Evolutionary conservation across 2,113 vertebrate species (phyloP).

Genomic region (Osmerus eperlanus): DNA sequence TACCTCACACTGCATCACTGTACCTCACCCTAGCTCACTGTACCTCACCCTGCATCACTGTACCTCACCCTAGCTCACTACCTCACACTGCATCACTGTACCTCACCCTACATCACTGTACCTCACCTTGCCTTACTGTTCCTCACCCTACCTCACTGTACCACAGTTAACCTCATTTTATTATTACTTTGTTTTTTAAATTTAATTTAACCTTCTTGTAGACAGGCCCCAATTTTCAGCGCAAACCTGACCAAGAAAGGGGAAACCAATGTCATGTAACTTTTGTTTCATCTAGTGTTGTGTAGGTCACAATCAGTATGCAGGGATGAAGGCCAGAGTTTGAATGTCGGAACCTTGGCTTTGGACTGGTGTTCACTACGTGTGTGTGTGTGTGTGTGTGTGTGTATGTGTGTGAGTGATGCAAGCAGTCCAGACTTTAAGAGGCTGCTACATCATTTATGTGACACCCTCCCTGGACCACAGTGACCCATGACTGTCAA

Average conservation of each 20-base stretch:
- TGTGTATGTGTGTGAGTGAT: slow-evolving; percentile 40
- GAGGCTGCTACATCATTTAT: slow-evolving; percentile 62
- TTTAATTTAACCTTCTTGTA: too few relatives aligned
- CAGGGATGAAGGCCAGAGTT: not conserved
- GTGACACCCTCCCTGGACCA: slow-evolving; percentile 51
- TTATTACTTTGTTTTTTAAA: too few relatives aligned
- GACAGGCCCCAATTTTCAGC: too few relatives aligned
- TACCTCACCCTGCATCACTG: slow-evolving; percentile 41
- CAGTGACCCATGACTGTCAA: slow-evolving; percentile 64
- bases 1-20: slow-evolving; percentile 23
- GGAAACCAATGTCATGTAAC: too few relatives aligned
- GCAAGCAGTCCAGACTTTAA: not conserved
- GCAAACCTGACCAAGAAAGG: too few relatives aligned
- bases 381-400: slow-evolving; percentile 40
- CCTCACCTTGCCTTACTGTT: not conserved
- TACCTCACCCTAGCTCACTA: too few relatives aligned
- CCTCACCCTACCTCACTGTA: not conserved
- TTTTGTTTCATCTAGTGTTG: too few relatives aligned
- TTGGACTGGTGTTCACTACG: slow-evolving; percentile 4
- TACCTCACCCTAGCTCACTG: slow-evolving; percentile 50
- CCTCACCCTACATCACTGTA: not conserved
- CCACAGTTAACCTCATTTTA: too few relatives aligned
- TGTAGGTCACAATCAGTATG: not conserved
- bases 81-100: too few relatives aligned
- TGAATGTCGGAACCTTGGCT: not conserved